phyloP scores from a whole-genome alignment of 2,113 vertebrate species.

The Bathybates hornii region DNA sequence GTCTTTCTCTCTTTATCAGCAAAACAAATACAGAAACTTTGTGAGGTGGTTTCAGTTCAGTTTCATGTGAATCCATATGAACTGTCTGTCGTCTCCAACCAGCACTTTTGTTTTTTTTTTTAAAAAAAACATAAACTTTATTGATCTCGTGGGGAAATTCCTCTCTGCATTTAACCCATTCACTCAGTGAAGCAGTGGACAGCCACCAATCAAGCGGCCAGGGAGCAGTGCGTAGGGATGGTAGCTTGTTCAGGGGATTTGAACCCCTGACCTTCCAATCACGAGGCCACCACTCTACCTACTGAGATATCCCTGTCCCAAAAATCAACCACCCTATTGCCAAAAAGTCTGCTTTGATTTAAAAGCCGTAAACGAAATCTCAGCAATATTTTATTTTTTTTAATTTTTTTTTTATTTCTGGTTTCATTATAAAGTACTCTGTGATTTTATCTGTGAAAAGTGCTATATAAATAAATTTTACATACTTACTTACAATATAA shows the following conservation, averaged over 20 bases:
- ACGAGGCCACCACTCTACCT: not conserved
- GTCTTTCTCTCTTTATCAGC: not conserved
- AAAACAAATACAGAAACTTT: not conserved
- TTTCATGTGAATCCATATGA: not conserved
- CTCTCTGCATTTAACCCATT: not conserved
- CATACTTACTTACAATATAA: not conserved
- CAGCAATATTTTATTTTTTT: not conserved
- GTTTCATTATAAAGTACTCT: not conserved
- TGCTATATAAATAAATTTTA: not conserved
- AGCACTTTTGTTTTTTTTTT: accelerated
- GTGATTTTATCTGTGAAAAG: not conserved
- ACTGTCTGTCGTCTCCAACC: not conserved
- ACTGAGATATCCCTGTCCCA: not conserved
- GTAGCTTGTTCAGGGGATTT: not conserved
- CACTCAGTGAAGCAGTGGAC: not conserved
- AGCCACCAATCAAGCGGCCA: not conserved
- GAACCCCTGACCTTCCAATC: not conserved
- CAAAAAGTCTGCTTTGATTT: not conserved
- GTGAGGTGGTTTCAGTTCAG: not conserved
- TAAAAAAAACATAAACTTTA: not conserved
- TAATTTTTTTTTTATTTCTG: accelerated
- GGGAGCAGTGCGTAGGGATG: not conserved
- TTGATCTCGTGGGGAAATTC: not conserved
- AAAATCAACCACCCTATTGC: not conserved
- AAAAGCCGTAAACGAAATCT: not conserved